phyloP scores from a whole-genome alignment of 2,797 vertebrate species.

The Spinus olivaceus region DNA sequence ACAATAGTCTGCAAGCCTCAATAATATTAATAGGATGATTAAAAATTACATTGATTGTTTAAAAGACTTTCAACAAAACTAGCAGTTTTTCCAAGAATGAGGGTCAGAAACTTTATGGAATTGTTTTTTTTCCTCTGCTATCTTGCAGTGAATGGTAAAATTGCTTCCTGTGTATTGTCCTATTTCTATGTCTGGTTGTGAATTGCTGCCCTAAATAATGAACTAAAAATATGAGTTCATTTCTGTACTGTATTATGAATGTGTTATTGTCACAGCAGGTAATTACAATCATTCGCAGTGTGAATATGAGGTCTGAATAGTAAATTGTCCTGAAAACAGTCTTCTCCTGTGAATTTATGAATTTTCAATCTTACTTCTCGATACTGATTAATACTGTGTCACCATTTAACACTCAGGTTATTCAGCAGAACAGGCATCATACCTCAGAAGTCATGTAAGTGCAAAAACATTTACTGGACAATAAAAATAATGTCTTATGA shows the following conservation, averaged over 20 bases:
- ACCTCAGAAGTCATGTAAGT: conserved; percentile 25
- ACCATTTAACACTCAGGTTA: conserved; percentile 31
- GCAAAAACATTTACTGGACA: conserved; percentile 41
- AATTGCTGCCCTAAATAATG: conserved; percentile 61
- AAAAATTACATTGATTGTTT: neutral
- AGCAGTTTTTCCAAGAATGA: neutral
- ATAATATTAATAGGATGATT: neutral
- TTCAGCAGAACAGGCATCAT: conserved; percentile 9
- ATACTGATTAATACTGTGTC: conserved; percentile 58
- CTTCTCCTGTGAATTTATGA: conserved; percentile 52
- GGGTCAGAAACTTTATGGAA: conserved; percentile 2
- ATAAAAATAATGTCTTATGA: conserved; percentile 39
- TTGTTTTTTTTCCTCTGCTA: neutral
- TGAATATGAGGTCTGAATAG: conserved; percentile 47
- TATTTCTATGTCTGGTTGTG: conserved; percentile 8
- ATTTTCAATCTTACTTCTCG: conserved; percentile 44
- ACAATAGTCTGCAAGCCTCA: neutral
- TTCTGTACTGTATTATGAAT: conserved; percentile 64
- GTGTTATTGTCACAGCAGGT: conserved; percentile 58
- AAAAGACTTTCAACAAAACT: conserved; percentile 23
- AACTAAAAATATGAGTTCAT: conserved; percentile 55
- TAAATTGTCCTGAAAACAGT: conserved; percentile 61
- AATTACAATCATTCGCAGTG: conserved; percentile 69
- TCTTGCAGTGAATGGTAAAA: neutral
- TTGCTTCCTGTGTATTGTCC: neutral